Evolutionary conservation across 2,113 vertebrate species (phyloP), one percentile per base, ranked within the genome.

Genomic region (Rousettus leschenaultii): DNA sequence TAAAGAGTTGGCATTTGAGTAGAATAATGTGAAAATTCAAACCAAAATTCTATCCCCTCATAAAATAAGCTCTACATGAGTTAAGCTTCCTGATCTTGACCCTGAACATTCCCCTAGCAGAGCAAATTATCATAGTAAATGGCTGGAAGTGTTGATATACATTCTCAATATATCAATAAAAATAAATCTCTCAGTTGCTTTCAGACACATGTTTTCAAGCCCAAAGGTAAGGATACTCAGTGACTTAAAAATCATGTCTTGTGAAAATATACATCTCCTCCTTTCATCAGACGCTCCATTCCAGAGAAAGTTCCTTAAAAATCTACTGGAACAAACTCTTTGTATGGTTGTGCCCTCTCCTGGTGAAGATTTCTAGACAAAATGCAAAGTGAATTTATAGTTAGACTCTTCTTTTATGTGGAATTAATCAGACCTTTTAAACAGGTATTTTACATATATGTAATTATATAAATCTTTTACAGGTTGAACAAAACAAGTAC

Each of bases 21-120:
- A 91, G 38, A 89, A 57, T 53, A 74, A 65, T 65, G 45, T 79
- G 19, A 95, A 82, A 95, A 78, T 89, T 82, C 38, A 57, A 93
- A 51, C 59, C 65, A 77, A 95, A 86, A 83, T 78, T 89, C 68
- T 28, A 38, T 89, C 15, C 33, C 61, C 1, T 96, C 16, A 22
- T 68, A 92, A 96, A 97, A 94, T 96, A 93, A 98, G 83, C 63
- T 78, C 45, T 86, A 7, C 66, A 74, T 86, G 24, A 10, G 40
- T 51, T 97, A 95, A 59, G 2, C 48, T 66, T 95, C 14, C 5
- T 68, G 66, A 65, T 22, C 33, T 70, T 87, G 59, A 95, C 48
- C 79, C 24, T 28, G 21, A 73, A n/a, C 18, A 33, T 2, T 3
- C 43, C 2, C 55, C 13, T 35, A 11, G n/a, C 14, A 43, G 26